Evolutionary conservation across 2,797 vertebrate genomes (phyloP).

Genomic region (Anguilla megastoma): DNA sequence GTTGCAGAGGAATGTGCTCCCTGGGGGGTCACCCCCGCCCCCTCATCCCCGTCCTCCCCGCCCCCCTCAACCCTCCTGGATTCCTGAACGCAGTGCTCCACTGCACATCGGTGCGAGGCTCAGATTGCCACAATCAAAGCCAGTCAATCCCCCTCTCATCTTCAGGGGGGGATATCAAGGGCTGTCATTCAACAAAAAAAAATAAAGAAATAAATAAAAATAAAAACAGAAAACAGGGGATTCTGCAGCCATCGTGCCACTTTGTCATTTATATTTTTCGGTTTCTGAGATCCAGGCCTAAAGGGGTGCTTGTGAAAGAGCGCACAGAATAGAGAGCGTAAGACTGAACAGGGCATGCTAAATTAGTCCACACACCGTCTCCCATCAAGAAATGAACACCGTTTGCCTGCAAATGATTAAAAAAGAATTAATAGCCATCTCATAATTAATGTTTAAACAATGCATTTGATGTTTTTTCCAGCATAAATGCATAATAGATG

Average conservation of each 20-base stretch:
- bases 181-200: not conserved
- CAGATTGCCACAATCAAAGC: not conserved
- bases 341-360: not conserved
- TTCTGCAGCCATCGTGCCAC: not conserved
- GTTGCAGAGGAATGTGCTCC: not conserved
- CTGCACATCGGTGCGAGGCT: not conserved
- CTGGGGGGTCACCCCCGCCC: not conserved
- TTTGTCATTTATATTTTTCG: not conserved
- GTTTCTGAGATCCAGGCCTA: not conserved
- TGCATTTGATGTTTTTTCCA: not conserved
- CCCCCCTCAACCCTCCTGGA: not conserved
- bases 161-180: not conserved
- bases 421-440: not conserved
- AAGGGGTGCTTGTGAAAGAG: not conserved
- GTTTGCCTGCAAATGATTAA: not conserved
- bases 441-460: not conserved
- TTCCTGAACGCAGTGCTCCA: not conserved
- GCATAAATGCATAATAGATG: not conserved
- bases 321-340: not conserved
- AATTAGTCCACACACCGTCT: not conserved
- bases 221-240: not conserved
- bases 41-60: not conserved
- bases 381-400: not conserved
- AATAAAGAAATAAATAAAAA: not conserved
- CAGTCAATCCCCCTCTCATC: not conserved